Conservation (phyloP, 1,140 invertebrate genomes). For the Camponotus vicinus region DNA sequence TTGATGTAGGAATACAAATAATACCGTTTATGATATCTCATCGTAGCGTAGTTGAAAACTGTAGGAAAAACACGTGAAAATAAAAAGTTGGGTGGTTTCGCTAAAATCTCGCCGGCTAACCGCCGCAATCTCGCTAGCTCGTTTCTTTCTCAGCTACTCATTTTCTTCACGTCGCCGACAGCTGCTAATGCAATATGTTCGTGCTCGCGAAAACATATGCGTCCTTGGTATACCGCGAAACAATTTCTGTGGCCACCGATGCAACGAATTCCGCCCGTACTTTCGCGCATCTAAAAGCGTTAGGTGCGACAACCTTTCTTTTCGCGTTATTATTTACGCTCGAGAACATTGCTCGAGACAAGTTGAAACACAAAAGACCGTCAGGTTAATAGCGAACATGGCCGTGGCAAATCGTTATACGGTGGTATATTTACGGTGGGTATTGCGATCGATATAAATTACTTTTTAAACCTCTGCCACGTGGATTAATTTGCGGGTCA, state of each 20-base stretch:
- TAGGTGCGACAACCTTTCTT: not conserved
- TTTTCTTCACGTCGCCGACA: conserved; percentile 62
- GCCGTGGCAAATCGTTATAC: conserved; percentile 15
- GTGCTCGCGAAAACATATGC: conserved; percentile 55
- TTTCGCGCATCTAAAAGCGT: conserved; percentile 34
- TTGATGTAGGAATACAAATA: not conserved
- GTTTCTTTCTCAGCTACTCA: conserved; percentile 53
- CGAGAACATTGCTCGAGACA: conserved; percentile 40
- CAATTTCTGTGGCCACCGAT: conserved; percentile 58
- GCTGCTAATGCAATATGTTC: conserved; percentile 61
- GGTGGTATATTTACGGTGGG: not conserved
- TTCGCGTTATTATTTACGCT: conserved; percentile 39
- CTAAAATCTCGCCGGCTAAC: conserved; percentile 48
- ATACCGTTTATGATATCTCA: not conserved
- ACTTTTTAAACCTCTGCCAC: conserved; percentile 24
- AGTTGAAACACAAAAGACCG: conserved; percentile 46
- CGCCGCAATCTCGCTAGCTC: conserved; percentile 38
- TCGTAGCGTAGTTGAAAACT: not conserved
- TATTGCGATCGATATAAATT: conserved; percentile 41
- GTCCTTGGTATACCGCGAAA: conserved; percentile 31
- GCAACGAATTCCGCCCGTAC: conserved; percentile 31
- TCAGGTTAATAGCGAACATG: conserved; percentile 37
- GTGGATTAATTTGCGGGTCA: not conserved
- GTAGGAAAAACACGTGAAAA: not conserved
- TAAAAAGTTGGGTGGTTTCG: conserved; percentile 36